Evolutionary conservation across 2,797 vertebrate species (phyloP), one percentile per base, ranked within the genome.

Genomic region (Enteromius trimaculatus): DNA sequence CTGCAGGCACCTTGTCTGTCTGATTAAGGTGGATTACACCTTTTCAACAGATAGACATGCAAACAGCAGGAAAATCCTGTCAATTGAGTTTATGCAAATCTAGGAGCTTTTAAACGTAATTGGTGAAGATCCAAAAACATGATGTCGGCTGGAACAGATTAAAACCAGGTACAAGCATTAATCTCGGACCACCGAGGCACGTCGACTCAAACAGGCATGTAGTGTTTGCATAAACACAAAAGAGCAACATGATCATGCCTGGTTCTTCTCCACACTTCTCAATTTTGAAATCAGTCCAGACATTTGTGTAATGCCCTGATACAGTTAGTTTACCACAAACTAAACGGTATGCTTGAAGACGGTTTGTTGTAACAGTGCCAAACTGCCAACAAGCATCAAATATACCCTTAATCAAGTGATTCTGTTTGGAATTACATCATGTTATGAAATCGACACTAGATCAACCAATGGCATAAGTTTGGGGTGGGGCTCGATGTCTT

Each of bases 41-140:
- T 66, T 71, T 75, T 34, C 39, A 47, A n/a, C 4, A 26, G 53
- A 60, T 39, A 37, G 79, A 72, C 39, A 23, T 19, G 13, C 26
- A 65, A 79, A 55, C 75, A 23, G 51, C n/a, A 29, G 53, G 79
- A 62, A 60, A 62, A 81, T 34, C 53, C 53, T 34, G 53, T 34
- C 79, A 80, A 23, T 34, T 60, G 39, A 71, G 17, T 81, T 62
- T 13, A 72, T 64, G 69, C 42, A 81, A 49, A 71, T 64, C 39
- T 39, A 16, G 6, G 37, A 47, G 39, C 26, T 49, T 72, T 81
- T 62, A 23, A 37, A 74, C 5, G 29, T 29, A 72, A 81, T 72
- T 2, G n/a, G 0, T 80, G n/a, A 72, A 3, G 23, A 44, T 21
- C 23, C 23, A 47, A 9, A 29, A 47, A 23, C 26, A 34, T 14